These are phyloP conservation scores for Flexamia atlantica DNA, from an alignment of 2,888 invertebrate genomes.

Conservation along the genomic window DNA sequence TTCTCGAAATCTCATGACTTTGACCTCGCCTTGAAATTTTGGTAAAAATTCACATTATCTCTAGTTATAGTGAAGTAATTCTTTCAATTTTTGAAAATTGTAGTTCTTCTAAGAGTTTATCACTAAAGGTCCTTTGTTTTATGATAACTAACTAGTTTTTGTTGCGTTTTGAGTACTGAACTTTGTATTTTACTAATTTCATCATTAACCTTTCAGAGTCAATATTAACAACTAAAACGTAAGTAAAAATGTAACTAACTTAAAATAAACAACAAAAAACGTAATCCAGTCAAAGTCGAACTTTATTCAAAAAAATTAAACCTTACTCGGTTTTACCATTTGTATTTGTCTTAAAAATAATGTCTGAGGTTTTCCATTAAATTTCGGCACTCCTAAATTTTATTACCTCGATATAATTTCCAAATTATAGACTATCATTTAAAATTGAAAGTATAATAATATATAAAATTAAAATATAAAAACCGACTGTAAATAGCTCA, in stretches of 20 bases:
- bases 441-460: too few species aligned
- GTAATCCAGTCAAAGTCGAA: too few species aligned
- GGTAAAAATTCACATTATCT: conserved; percentile 40
- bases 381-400: too few species aligned
- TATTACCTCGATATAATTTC: too few species aligned
- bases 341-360: too few species aligned
- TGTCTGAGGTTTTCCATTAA: too few species aligned
- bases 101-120: conserved; percentile 43
- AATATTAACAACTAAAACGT: not conserved
- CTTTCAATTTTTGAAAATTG: conserved; percentile 28
- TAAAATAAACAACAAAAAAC: too few species aligned
- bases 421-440: too few species aligned
- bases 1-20: conserved; percentile 42
- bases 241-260: not conserved
- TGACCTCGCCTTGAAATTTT: conserved; percentile 52
- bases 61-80: conserved; percentile 4
- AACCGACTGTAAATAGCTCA: too few species aligned
- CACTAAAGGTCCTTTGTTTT: conserved; percentile 22
- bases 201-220: not conserved
- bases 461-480: too few species aligned
- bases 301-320: too few species aligned
- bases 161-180: not conserved
- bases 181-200: conserved; percentile 32
- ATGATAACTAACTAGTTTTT: not conserved
- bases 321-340: too few species aligned